Conservation (phyloP, 2,888 invertebrate genomes). For the Neoitamus cyanurus region DNA sequence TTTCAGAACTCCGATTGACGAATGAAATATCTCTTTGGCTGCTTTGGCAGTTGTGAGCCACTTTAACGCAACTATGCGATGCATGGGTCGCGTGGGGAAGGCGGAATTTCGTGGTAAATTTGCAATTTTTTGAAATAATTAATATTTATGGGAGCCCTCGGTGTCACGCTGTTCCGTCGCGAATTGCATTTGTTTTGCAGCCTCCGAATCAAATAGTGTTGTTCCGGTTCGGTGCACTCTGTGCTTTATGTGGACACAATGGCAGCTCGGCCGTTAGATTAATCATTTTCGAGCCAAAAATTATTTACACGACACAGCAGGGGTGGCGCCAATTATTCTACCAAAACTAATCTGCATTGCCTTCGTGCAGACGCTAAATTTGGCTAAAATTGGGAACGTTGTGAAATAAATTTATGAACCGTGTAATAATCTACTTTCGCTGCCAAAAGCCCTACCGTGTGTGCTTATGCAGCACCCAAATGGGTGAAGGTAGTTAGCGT, state of each 20-base stretch:
- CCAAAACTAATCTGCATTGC: not conserved
- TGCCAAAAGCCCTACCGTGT: not conserved
- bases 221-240: not conserved
- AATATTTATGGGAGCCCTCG: not conserved
- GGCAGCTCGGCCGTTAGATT: not conserved
- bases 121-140: not conserved
- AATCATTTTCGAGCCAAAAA: not conserved
- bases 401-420: not conserved
- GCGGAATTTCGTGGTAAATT: not conserved
- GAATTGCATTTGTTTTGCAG: not conserved
- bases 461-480: not conserved
- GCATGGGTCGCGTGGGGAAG: not conserved
- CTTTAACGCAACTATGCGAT: not conserved
- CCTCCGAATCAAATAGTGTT: not conserved
- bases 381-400: not conserved
- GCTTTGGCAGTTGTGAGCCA: not conserved
- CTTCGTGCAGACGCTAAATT: not conserved
- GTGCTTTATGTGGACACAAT: not conserved
- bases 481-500: not conserved
- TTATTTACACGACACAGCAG: not conserved
- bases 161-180: not conserved
- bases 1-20: not conserved
- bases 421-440: not conserved
- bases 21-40: not conserved
- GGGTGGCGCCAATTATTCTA: not conserved